phyloP scores from a whole-genome alignment of 2,797 vertebrate species.

The Limnodromus scolopaceus region DNA sequence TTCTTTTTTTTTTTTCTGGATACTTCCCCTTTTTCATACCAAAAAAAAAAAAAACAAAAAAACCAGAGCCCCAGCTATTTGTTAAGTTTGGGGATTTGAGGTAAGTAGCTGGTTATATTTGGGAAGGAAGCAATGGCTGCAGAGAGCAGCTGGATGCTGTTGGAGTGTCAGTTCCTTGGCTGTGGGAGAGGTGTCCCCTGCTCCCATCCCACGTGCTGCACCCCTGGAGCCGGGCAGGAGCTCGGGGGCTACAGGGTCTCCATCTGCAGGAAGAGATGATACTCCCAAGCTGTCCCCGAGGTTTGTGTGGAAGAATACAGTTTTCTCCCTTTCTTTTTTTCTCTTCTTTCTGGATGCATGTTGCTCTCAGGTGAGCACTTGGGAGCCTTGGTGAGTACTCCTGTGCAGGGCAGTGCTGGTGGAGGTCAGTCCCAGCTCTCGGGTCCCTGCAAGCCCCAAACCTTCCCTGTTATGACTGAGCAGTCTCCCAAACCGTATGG shows the following conservation, averaged over 20 bases:
- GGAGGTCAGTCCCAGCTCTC: background rate
- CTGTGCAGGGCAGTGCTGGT: background rate
- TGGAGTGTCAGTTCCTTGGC: background rate
- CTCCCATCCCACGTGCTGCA: background rate
- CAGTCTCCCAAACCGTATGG: rapidly evolving
- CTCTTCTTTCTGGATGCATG: background rate
- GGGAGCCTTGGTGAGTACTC: background rate
- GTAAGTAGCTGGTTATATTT: background rate
- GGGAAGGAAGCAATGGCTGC: background rate
- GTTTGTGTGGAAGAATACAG: background rate
- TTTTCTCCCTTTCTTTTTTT: background rate
- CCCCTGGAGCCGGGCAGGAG: background rate
- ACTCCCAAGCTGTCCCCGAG: background rate
- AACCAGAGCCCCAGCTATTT: background rate
- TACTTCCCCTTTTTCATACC: background rate
- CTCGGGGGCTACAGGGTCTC: background rate
- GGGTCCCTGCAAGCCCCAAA: background rate
- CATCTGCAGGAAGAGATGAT: background rate
- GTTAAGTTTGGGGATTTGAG: background rate
- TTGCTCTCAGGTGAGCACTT: background rate
- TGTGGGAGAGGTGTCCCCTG: background rate
- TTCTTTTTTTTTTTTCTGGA: background rate
- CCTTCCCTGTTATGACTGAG: background rate
- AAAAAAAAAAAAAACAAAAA: background rate
- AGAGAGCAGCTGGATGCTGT: conserved; percentile 9